These are phyloP conservation scores for Ernsta delagoae DNA, from an alignment of 2,888 invertebrate genomes.

Conservation along the genomic window DNA sequence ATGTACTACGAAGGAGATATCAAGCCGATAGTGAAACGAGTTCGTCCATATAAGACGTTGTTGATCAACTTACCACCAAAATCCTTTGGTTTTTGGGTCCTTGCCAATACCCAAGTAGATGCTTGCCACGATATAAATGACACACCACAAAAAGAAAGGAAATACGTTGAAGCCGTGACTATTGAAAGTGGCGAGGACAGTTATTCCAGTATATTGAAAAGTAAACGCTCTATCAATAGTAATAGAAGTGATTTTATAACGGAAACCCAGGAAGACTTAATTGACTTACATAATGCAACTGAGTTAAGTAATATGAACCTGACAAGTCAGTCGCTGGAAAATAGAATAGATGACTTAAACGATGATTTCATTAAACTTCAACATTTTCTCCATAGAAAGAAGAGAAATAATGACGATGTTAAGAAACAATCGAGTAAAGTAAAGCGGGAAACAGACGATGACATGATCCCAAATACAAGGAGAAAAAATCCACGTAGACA, in stretches of 20 bases:
- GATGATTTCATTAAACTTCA: constrained; percentile 54
- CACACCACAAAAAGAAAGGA: constrained; percentile 45
- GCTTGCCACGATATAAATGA: constrained; percentile 74
- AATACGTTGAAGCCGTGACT: constrained; percentile 45
- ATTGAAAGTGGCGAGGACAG: constrained; percentile 39
- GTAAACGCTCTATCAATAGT: constrained; percentile 53
- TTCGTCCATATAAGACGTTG: constrained; percentile 80
- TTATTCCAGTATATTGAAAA: constrained; percentile 42
- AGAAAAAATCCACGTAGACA: constrained; percentile 40
- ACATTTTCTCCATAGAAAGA: not conserved
- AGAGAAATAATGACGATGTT: constrained; percentile 39
- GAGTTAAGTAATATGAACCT: constrained; percentile 43
- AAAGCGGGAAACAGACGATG: constrained; percentile 52
- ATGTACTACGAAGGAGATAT: constrained; percentile 85
- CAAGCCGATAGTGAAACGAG: constrained; percentile 79
- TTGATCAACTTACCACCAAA: constrained; percentile 86
- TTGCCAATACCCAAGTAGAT: constrained; percentile 87
- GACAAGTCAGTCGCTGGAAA: constrained; percentile 48
- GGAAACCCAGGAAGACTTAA: not conserved
- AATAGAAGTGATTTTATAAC: constrained; percentile 46
- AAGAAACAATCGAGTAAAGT: constrained; percentile 37
- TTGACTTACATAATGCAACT: constrained; percentile 41
- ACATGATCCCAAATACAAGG: constrained; percentile 29
- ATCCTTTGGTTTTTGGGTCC: constrained; percentile 90
- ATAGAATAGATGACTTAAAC: constrained; percentile 55